phyloP scores from a whole-genome alignment of 2,113 vertebrate genomes.

The Corythoichthys haematopterus region DNA sequence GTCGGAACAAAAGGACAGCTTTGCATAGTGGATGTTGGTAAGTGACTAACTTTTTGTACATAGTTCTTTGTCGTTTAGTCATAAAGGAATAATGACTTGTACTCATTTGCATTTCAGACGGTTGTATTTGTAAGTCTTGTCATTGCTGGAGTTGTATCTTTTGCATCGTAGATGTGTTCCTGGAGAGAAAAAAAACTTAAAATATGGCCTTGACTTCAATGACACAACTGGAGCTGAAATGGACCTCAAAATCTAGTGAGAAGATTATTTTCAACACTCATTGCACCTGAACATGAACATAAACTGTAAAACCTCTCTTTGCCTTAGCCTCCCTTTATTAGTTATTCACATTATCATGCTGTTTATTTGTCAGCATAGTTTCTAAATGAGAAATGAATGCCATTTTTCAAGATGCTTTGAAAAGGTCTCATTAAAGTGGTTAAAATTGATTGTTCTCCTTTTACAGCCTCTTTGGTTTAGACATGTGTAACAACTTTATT shows the following conservation, averaged over 20 bases:
- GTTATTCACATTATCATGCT: conserved; percentile 5
- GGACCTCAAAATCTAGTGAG: background rate
- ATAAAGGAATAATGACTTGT: conserved; percentile 37
- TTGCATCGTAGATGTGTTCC: conserved; percentile 10
- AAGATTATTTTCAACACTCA: background rate
- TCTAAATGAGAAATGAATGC: background rate
- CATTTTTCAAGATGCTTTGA: background rate
- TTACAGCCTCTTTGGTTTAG: background rate
- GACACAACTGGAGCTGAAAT: conserved; percentile 3
- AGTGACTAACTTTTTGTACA: background rate
- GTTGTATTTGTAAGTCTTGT: conserved; percentile 16
- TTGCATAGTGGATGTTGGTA: background rate
- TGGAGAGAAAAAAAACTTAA: conserved; percentile 11
- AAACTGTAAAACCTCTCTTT: background rate
- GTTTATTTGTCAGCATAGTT: background rate
- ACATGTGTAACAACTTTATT: background rate
- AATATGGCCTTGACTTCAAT: conserved; percentile 18
- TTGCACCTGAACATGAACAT: background rate
- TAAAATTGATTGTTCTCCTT: background rate
- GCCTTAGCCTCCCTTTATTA: background rate
- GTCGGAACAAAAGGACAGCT: conserved; percentile 6
- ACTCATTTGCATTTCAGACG: conserved; percentile 51
- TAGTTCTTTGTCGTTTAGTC: conserved; percentile 11
- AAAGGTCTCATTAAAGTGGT: background rate
- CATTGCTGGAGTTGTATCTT: conserved; percentile 17